These are phyloP conservation scores for Spheniscus humboldti DNA, from an alignment of 2,797 vertebrate genomes.

Conservation along the genomic window DNA sequence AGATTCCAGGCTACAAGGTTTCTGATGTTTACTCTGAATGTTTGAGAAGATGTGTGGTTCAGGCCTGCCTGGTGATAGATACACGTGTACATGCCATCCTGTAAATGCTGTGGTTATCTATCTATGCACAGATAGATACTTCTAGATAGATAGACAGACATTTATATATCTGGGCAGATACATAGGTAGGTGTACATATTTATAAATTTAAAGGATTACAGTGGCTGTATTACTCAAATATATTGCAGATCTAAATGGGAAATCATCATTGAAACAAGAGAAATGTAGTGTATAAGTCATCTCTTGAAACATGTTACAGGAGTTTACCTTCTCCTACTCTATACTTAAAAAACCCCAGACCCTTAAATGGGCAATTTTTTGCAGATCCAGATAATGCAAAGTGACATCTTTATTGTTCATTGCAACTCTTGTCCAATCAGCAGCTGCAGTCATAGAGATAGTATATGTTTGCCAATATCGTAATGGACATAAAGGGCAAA, in stretches of 20 bases:
- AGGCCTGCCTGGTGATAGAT: not conserved
- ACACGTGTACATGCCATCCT: not conserved
- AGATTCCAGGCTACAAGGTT: not conserved
- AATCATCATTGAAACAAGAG: not conserved
- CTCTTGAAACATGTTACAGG: not conserved
- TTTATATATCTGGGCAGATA: not conserved
- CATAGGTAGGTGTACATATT: not conserved
- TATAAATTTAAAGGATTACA: not conserved
- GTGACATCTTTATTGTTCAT: not conserved
- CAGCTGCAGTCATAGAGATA: not conserved
- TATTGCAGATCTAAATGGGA: not conserved
- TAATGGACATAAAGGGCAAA: not conserved
- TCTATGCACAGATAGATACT: not conserved
- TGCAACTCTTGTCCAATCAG: not conserved
- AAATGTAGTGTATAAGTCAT: not conserved
- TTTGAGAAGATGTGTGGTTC: not conserved
- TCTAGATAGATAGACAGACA: not conserved
- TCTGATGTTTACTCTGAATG: not conserved
- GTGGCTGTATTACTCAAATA: not conserved
- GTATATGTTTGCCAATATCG: not conserved
- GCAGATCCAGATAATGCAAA: not conserved
- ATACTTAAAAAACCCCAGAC: not conserved
- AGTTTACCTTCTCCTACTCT: not conserved
- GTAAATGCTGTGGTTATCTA: not conserved
- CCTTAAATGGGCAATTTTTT: not conserved